Evolutionary conservation across 2,888 invertebrate genomes (phyloP), one percentile per base, ranked within the genome.

Genomic region (Bhutanitis thaidina): DNA sequence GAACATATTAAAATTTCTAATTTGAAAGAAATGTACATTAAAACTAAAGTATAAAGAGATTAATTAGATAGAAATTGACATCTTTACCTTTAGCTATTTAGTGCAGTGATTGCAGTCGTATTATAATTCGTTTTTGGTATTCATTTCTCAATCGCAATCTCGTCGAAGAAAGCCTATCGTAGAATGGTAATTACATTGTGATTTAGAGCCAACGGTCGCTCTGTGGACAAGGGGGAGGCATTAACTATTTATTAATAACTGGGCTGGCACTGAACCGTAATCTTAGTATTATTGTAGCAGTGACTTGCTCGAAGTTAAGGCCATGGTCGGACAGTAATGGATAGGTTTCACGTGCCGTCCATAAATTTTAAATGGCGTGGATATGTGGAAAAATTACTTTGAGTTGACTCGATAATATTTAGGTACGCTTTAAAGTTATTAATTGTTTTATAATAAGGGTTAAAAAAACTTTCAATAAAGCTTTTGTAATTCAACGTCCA

Each of bases 171-270:
- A 77, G 74, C 68, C 70, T 74, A 75, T 74, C 69, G 62, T 61
- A 66, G 74, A 71, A 61, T 70, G 53, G 72, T 78, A 78, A 85
- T 84, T 83, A 81, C 74, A 70, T 62, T 68, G 65, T 85, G 83
- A 85, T 85, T 84, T 83, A 86, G 77, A 69, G 62, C 62, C 68
- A 57, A 64, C 64, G 70, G 69, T 71, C 67, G 66, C 59, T 61
- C 67, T 69, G 76, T 69, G 69, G 81, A 83, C 82, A 77, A 69
- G 73, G 75, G 70, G 74, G 71, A 71, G 71, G 71, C 62, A 67
- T 70, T 71, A 67, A 67, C 69, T 74, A 77, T 82, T 81, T 82
- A 82, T 80, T 83, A 84, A 86, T 85, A 80, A 77, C 73, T 62
- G 58, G 64, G 65, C 71, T 71, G 60, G 68, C 55, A 69, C 74